Evolutionary conservation across 2,888 invertebrate genomes (phyloP).

Genomic region (Andrena minutula): DNA sequence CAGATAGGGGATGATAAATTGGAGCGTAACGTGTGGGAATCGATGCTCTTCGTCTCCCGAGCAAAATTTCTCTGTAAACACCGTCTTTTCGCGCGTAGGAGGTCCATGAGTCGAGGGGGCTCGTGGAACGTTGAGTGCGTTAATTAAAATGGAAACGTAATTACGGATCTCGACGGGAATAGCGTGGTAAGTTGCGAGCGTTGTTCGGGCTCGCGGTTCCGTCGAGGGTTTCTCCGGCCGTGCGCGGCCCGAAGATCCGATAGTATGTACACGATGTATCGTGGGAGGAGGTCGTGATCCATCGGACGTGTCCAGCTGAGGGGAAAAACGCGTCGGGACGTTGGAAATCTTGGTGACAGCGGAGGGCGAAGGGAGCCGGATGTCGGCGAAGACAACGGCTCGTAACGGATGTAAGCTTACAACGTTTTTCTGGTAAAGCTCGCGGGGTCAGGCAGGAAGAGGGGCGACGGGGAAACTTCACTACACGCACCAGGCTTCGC

Average conservation of each 20-base stretch:
- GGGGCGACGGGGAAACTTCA: conserved; percentile 52
- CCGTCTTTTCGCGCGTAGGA: no score
- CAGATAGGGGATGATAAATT: conserved; percentile 1
- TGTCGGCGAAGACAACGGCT: conserved; percentile 40
- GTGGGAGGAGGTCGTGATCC: background rate
- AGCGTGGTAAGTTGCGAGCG: no score
- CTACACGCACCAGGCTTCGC: conserved; percentile 74
- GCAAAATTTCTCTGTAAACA: background rate
- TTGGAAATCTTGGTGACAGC: background rate
- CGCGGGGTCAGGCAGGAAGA: conserved; percentile 9
- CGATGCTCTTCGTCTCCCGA: background rate
- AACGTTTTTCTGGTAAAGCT: conserved; percentile 51
- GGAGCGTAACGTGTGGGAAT: background rate
- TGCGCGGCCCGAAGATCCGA: background rate
- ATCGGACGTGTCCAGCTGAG: background rate
- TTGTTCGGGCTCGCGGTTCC: no score
- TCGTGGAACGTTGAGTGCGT: conserved; percentile 23
- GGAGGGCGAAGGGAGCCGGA: conserved; percentile 1
- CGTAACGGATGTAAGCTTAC: conserved; percentile 54
- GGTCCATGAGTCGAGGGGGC: background rate
- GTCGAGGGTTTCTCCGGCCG: background rate
- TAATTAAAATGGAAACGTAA: conserved; percentile 58
- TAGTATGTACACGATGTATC: background rate
- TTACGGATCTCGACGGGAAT: conserved; percentile 33
- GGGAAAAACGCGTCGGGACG: background rate